These are phyloP conservation scores for Andricus curvator DNA, from an alignment of 2,888 invertebrate genomes.

Conservation along the genomic window DNA sequence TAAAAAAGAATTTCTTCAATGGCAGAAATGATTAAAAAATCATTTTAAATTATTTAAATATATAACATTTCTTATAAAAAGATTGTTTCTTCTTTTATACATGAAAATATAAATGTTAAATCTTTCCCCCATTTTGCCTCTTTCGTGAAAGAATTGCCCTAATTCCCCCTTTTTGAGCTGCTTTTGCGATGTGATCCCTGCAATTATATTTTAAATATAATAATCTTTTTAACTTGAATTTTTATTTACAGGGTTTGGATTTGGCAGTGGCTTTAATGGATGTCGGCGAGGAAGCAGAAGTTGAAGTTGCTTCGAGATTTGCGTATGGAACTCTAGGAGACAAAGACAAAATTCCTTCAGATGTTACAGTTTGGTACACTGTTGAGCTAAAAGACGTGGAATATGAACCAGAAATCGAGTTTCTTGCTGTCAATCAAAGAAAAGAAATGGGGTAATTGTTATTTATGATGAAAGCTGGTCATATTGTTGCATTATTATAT, in stretches of 20 bases:
- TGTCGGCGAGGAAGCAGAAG: constrained; percentile 86
- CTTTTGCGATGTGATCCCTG: too few species aligned
- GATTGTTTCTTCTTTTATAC: too few species aligned
- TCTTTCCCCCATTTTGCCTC: too few species aligned
- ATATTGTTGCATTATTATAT: background rate
- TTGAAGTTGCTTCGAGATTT: constrained; percentile 88
- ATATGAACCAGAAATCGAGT: constrained; percentile 85
- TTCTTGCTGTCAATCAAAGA: constrained; percentile 83
- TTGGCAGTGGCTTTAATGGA: constrained; percentile 92
- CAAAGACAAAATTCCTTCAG: constrained; percentile 84
- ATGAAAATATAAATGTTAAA: too few species aligned
- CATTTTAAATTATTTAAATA: too few species aligned
- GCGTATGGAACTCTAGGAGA: constrained; percentile 89
- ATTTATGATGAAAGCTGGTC: background rate
- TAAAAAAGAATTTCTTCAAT: too few species aligned
- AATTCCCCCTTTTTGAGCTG: too few species aligned
- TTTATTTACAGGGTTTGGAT: constrained; percentile 87
- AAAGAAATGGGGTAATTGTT: constrained; percentile 86
- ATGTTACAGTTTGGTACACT: constrained; percentile 84
- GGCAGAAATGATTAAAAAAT: too few species aligned
- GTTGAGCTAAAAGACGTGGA: constrained; percentile 86
- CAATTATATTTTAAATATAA: background rate
- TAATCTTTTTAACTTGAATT: constrained; percentile 32
- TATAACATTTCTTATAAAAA: too few species aligned
- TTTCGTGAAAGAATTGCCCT: too few species aligned